phyloP scores from a whole-genome alignment of 2,113 vertebrate species.

The Castor canadensis region DNA sequence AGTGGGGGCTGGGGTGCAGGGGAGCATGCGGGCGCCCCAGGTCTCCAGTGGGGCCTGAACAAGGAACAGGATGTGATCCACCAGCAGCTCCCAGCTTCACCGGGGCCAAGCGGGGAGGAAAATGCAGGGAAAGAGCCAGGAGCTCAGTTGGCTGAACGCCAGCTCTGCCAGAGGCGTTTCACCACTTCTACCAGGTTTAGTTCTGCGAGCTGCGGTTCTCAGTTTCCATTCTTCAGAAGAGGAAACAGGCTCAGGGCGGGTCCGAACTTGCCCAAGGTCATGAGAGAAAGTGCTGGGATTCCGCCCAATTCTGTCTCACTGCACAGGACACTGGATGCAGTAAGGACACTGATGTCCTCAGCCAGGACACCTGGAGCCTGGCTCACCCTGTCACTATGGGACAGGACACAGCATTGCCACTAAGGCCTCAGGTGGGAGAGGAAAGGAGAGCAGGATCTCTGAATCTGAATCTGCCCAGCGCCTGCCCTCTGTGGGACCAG shows the following conservation, averaged over 20 bases:
- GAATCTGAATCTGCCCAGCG: rapidly evolving
- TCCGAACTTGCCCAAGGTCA: background rate
- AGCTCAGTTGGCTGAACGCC: rapidly evolving
- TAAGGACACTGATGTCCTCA: background rate
- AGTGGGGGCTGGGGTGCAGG: rapidly evolving
- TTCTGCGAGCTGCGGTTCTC: too few species aligned
- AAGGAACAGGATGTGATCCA: background rate
- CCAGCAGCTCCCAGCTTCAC: too few species aligned
- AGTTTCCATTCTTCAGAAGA: background rate
- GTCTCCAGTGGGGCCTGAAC: background rate
- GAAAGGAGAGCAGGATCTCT: rapidly evolving
- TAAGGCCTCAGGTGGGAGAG: background rate
- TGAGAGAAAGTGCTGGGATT: background rate
- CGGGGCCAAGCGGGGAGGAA: background rate
- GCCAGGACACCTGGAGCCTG: background rate
- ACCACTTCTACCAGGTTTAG: rapidly evolving
- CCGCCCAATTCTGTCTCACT: background rate
- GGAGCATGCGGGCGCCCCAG: background rate
- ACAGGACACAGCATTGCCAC: background rate
- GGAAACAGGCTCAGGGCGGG: background rate
- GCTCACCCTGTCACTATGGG: rapidly evolving
- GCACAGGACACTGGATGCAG: rapidly evolving
- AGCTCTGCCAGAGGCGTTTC: rapidly evolving
- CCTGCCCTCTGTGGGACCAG: background rate
- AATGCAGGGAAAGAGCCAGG: rapidly evolving